These are phyloP conservation scores for Polia nebulosa DNA, from an alignment of 2,888 invertebrate species.

Conservation along the genomic window DNA sequence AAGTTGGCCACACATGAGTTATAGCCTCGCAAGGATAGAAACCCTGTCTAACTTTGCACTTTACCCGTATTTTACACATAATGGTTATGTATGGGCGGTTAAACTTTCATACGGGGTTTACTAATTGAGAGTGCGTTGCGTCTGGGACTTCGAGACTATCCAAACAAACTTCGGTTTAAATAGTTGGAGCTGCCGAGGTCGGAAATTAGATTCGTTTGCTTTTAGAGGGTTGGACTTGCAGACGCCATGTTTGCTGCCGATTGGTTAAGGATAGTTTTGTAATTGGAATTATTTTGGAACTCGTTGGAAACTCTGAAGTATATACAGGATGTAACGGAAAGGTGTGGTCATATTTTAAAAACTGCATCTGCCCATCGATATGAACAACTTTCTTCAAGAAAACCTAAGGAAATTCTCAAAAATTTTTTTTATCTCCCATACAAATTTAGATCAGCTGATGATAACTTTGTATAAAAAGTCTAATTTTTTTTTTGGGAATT, in stretches of 20 bases:
- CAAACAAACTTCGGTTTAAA: conserved; percentile 63
- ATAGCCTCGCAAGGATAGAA: conserved; percentile 88
- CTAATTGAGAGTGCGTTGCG: conserved; percentile 88
- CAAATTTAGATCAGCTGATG: too few relatives aligned
- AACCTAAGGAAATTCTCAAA: too few relatives aligned
- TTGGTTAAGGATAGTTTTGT: conserved; percentile 27
- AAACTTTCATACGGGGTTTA: conserved; percentile 82
- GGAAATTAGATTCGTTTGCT: conserved; percentile 71
- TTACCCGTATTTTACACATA: conserved; percentile 89
- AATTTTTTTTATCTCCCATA: too few relatives aligned
- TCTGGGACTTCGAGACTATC: conserved; percentile 68
- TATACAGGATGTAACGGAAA: not conserved
- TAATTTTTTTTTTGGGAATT: too few relatives aligned
- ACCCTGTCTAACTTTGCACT: conserved; percentile 89
- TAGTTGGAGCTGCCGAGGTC: conserved; percentile 54
- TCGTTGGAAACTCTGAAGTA: not conserved
- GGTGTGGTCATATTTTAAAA: too few relatives aligned
- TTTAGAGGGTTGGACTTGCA: conserved; percentile 44
- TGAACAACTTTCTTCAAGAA: too few relatives aligned
- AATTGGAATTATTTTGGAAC: conserved; percentile 39
- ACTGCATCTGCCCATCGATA: too few relatives aligned
- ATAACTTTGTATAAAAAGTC: too few relatives aligned
- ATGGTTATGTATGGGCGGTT: conserved; percentile 88
- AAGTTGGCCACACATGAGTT: conserved; percentile 88
- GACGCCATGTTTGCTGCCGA: conserved; percentile 38